phyloP scores from a whole-genome alignment of 2,888 invertebrate genomes.

The Himalopsyche tibetana region DNA sequence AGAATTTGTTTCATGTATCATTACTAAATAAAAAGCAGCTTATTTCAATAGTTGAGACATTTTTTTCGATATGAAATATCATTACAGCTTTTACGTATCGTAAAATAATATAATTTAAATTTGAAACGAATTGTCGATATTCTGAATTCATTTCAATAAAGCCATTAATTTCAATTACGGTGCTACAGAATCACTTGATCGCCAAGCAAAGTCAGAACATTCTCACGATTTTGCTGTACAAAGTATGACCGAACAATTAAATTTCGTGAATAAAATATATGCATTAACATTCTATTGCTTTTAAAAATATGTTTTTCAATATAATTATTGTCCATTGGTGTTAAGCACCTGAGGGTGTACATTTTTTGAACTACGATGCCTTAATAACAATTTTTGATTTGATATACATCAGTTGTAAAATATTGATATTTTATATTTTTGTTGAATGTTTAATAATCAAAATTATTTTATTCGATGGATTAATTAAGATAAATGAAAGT shows the following conservation, averaged over 20 bases:
- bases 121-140: background rate
- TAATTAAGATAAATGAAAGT: no score
- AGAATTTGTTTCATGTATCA: background rate
- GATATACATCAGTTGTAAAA: no score
- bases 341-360: no score
- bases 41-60: background rate
- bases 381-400: no score
- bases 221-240: background rate
- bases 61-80: background rate
- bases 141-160: background rate
- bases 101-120: background rate
- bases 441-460: no score
- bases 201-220: background rate
- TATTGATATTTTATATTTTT: no score
- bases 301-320: no score
- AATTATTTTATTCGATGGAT: no score
- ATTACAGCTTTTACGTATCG: background rate
- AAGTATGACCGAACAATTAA: background rate
- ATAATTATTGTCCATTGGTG: no score
- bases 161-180: background rate
- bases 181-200: background rate
- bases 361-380: no score
- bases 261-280: no score
- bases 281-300: no score
- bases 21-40: background rate